A percentile compares a stretch with the other conserved stretches of the same genome.
These are phyloP conservation scores for Coracopsis vasa DNA, from an alignment of 2,113 vertebrate species.

Conservation along the genomic window DNA sequence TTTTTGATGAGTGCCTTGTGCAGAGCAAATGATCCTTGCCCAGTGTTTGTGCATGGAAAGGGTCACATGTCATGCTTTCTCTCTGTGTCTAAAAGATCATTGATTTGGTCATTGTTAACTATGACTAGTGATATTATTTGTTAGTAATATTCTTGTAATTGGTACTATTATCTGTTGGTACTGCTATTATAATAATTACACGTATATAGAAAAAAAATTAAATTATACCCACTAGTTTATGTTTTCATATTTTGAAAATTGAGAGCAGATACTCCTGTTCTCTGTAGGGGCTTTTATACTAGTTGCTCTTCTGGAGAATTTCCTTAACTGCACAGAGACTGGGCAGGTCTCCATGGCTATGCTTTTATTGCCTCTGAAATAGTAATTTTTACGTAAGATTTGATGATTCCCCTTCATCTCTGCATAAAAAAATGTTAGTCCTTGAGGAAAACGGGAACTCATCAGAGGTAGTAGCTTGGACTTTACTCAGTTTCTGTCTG, in stretches of 20 bases:
- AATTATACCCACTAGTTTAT: not conserved
- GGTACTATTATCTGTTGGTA: not conserved
- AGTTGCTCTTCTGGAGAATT: not conserved
- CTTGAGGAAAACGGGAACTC: not conserved
- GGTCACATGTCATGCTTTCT: rapidly evolving
- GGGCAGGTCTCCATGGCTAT: not conserved
- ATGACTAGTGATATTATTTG: not conserved
- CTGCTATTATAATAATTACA: not conserved
- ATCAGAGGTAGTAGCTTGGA: not conserved
- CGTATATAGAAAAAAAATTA: not conserved
- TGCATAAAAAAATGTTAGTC: not conserved
- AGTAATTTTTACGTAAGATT: not conserved
- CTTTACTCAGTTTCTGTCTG: not conserved
- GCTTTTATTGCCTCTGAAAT: slow-evolving; percentile 3
- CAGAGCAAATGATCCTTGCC: not conserved
- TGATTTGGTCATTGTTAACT: not conserved
- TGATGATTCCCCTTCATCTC: not conserved
- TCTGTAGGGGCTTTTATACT: not conserved
- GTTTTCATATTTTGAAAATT: not conserved
- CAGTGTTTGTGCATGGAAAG: rapidly evolving
- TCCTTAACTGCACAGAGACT: not conserved
- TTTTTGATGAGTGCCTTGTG: not conserved
- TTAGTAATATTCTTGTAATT: not conserved
- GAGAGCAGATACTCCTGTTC: not conserved
- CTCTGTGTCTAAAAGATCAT: not conserved